A percentile compares a stretch with the other conserved stretches of the same genome.
Evolutionary conservation across 2,888 invertebrate species (phyloP).

Genomic region (Steinernema hermaphroditum): DNA sequence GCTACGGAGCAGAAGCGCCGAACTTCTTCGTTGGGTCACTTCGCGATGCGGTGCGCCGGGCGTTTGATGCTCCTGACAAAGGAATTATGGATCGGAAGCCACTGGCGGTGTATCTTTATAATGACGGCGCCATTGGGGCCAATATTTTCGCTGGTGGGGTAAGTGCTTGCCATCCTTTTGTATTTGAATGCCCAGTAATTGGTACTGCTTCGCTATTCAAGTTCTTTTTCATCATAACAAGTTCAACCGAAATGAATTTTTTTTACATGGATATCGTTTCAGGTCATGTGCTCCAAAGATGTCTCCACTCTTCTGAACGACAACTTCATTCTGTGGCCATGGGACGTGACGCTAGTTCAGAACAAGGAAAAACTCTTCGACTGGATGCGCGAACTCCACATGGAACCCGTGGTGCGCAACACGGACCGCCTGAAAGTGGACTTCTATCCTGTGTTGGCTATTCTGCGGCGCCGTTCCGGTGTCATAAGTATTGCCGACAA

Average conservation of each 20-base stretch:
- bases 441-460: slow-evolving; percentile 54
- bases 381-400: slow-evolving; percentile 44
- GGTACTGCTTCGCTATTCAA: no score
- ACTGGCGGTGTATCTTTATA: slow-evolving; percentile 91
- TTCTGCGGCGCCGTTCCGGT: slow-evolving; percentile 40
- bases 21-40: slow-evolving; percentile 43
- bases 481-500: background rate
- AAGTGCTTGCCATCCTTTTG: background rate
- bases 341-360: slow-evolving; percentile 88
- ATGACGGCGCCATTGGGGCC: slow-evolving; percentile 88
- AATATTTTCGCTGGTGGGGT: slow-evolving; percentile 77
- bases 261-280: no score
- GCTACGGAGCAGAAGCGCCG: slow-evolving; percentile 44
- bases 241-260: no score
- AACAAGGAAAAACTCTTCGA: slow-evolving; percentile 77
- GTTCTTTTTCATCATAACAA: no score
- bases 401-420: slow-evolving; percentile 42
- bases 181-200: no score
- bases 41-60: slow-evolving; percentile 38
- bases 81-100: slow-evolving; percentile 77
- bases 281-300: slow-evolving; percentile 74
- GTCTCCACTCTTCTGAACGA: slow-evolving; percentile 84
- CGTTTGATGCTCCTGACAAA: slow-evolving; percentile 43
- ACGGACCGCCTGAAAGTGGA: background rate
- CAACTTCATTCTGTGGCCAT: slow-evolving; percentile 92